These are phyloP conservation scores for Paramormyrops kingsleyae DNA, from an alignment of 2,113 vertebrate genomes.

Conservation along the genomic window DNA sequence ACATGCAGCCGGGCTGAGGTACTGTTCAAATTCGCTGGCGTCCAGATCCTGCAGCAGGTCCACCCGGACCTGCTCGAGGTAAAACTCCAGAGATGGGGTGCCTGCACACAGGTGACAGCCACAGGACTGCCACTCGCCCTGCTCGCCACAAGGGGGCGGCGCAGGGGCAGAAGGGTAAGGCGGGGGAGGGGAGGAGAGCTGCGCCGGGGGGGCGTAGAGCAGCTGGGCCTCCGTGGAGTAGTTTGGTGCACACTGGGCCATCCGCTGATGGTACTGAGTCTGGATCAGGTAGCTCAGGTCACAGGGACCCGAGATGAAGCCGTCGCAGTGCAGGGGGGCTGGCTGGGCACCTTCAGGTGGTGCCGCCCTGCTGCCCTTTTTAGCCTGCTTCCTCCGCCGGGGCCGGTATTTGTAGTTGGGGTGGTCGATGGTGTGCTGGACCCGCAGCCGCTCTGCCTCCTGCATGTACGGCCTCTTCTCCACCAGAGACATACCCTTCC, in stretches of 20 bases:
- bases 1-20: slow-evolving; percentile 66
- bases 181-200: slow-evolving; percentile 23
- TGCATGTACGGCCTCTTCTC: slow-evolving; percentile 95
- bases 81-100: slow-evolving; percentile 54
- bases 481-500: slow-evolving; percentile 84
- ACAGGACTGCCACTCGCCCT: slow-evolving; percentile 58
- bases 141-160: slow-evolving; percentile 42
- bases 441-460: slow-evolving; percentile 86
- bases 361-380: slow-evolving; percentile 64
- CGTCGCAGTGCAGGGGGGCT: slow-evolving; percentile 44
- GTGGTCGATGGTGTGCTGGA: slow-evolving; percentile 92
- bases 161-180: slow-evolving; percentile 45
- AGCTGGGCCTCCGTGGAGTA: slow-evolving; percentile 59
- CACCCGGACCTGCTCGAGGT: slow-evolving; percentile 66
- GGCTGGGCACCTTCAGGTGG: slow-evolving; percentile 40
- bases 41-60: slow-evolving; percentile 86
- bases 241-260: slow-evolving; percentile 34
- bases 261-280: slow-evolving; percentile 45
- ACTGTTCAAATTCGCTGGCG: slow-evolving; percentile 89
- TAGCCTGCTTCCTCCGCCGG: slow-evolving; percentile 82
- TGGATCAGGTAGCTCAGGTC: slow-evolving; percentile 65
- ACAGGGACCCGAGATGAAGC: slow-evolving; percentile 46
- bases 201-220: slow-evolving; percentile 22
- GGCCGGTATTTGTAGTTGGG: slow-evolving; percentile 95
- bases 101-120: slow-evolving; percentile 43